Conservation (phyloP, 2,888 invertebrate species). For the Pyrrhia umbra region DNA sequence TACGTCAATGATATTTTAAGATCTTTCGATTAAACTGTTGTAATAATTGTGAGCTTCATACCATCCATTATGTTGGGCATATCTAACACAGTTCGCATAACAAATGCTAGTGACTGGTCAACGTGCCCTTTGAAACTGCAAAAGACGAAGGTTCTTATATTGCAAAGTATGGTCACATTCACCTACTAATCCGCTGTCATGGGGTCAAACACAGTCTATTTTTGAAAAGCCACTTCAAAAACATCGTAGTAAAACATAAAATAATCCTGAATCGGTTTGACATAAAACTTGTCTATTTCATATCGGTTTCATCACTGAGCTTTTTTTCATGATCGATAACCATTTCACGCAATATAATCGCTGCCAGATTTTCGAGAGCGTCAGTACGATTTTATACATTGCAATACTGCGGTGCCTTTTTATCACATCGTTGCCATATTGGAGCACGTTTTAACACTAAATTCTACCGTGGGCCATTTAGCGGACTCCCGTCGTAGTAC, state of each 20-base stretch:
- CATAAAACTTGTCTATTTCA: constrained; percentile 29
- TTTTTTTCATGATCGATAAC: constrained; percentile 52
- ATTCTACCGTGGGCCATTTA: constrained; percentile 85
- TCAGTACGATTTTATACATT: constrained; percentile 68
- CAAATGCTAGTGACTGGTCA: too few species aligned
- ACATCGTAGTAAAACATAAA: constrained; percentile 17
- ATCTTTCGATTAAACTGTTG: too few species aligned
- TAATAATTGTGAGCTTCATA: too few species aligned
- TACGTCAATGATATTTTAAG: too few species aligned
- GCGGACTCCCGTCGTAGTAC: constrained; percentile 74
- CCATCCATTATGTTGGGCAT: too few species aligned
- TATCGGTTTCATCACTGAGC: constrained; percentile 19
- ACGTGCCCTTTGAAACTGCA: too few species aligned
- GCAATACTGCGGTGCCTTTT: constrained; percentile 76
- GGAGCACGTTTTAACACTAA: constrained; percentile 83
- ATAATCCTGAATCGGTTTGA: constrained; percentile 16
- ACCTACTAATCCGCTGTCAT: too few species aligned
- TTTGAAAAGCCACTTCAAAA: neutral
- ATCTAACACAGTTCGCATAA: too few species aligned
- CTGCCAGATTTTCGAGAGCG: constrained; percentile 58
- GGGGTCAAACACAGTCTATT: too few species aligned
- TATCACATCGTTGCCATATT: constrained; percentile 84
- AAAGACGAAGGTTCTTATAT: too few species aligned
- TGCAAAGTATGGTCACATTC: too few species aligned
- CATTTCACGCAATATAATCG: constrained; percentile 55